A percentile compares a stretch with the other conserved stretches of the same genome.
phyloP scores from a whole-genome alignment of 2,113 vertebrate species.

The Sylvia atricapilla region DNA sequence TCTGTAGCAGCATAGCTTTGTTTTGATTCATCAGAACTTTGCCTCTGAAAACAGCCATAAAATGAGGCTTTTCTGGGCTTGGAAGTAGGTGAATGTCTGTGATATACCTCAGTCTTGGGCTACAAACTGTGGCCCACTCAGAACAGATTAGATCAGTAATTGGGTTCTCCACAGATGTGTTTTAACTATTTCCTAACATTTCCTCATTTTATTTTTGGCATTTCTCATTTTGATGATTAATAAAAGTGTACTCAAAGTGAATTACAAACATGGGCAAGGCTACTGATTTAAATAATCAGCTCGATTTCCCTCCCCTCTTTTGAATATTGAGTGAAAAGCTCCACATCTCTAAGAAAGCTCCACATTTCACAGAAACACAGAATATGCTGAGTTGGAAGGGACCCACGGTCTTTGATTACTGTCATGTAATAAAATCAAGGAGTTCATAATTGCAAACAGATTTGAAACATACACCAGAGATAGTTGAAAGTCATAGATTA shows the following conservation, averaged over 20 bases:
- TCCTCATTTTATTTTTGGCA: background rate
- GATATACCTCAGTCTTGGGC: background rate
- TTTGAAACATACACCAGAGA: background rate
- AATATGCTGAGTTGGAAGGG: background rate
- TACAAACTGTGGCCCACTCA: background rate
- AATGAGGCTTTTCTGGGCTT: background rate
- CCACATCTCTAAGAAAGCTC: background rate
- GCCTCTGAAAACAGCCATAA: background rate
- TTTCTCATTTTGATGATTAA: background rate
- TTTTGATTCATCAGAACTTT: background rate
- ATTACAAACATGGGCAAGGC: background rate
- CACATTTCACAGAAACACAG: background rate
- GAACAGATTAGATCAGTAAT: background rate
- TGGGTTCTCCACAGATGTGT: background rate
- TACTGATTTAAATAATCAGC: background rate
- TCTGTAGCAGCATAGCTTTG: background rate
- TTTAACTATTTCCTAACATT: background rate
- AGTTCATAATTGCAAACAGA: background rate
- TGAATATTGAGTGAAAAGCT: background rate
- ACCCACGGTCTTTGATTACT: background rate
- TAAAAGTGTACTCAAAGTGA: background rate
- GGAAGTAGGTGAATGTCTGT: background rate
- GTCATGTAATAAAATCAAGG: background rate
- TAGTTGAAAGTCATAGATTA: background rate
- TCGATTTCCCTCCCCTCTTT: background rate